Conservation (phyloP, 2,888 invertebrate genomes). For the Drosophila barbarae region DNA sequence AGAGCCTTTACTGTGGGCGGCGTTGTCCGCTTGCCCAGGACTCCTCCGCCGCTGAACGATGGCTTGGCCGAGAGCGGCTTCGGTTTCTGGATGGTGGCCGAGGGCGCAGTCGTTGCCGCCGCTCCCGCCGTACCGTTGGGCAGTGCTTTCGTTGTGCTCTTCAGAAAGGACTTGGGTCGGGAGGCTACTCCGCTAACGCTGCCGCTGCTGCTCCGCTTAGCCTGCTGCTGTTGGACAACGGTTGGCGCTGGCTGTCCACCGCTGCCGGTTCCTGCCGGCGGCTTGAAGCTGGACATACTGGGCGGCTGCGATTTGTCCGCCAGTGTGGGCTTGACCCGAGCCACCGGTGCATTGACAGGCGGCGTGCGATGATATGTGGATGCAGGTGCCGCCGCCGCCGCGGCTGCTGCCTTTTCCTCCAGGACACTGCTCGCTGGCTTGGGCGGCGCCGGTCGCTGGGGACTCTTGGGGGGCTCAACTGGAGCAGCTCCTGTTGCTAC, state of each 20-base stretch:
- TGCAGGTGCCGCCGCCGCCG: constrained; percentile 70
- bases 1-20: constrained; percentile 66
- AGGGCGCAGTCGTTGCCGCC: constrained; percentile 49
- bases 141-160: constrained; percentile 62
- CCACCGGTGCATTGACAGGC: constrained; percentile 84
- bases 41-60: constrained; percentile 62
- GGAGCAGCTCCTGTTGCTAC: constrained; percentile 80
- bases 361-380: constrained; percentile 86
- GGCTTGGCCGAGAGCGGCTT: constrained; percentile 76
- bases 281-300: constrained; percentile 78
- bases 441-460: constrained; percentile 83
- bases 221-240: constrained; percentile 31
- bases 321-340: constrained; percentile 78
- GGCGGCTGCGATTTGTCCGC: constrained; percentile 75
- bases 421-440: constrained; percentile 77
- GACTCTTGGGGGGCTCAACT: constrained; percentile 61
- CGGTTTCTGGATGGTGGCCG: constrained; percentile 74
- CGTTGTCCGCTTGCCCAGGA: constrained; percentile 52
- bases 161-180: constrained; percentile 67
- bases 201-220: constrained; percentile 35
- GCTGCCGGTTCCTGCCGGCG: constrained; percentile 44
- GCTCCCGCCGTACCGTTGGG: constrained; percentile 61
- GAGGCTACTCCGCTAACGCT: constrained; percentile 31
- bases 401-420: constrained; percentile 75
- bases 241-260: constrained; percentile 21